Conservation (phyloP, 2,888 invertebrate genomes). For the Schizotus pectinicornis region DNA sequence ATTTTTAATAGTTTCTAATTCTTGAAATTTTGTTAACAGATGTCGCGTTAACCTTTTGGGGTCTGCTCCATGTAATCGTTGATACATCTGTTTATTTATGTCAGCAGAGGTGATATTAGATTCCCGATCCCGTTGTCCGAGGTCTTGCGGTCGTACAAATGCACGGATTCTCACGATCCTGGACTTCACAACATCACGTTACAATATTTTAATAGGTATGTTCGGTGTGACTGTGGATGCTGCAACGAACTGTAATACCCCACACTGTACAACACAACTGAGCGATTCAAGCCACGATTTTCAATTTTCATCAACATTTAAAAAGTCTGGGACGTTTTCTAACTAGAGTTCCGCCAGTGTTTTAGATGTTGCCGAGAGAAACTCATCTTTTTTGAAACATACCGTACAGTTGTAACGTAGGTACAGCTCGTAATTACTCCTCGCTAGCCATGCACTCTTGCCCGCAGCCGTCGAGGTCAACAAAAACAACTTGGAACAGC, state of each 20-base stretch:
- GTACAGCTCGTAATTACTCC: conserved; percentile 40
- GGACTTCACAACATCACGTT: conserved; percentile 36
- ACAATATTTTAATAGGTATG: conserved; percentile 43
- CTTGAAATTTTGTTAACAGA: conserved; percentile 17
- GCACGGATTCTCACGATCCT: conserved; percentile 46
- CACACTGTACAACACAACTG: too few relatives aligned
- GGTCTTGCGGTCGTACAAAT: conserved; percentile 42
- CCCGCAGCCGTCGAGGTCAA: conserved; percentile 16
- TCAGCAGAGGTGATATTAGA: conserved; percentile 43
- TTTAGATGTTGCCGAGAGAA: too few relatives aligned
- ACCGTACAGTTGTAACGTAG: too few relatives aligned
- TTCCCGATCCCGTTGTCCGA: conserved; percentile 42
- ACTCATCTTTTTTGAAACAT: too few relatives aligned
- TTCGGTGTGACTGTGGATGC: conserved; percentile 13
- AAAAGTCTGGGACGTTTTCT: too few relatives aligned
- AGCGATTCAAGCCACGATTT: too few relatives aligned
- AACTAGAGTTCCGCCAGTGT: too few relatives aligned
- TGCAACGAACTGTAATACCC: too few relatives aligned
- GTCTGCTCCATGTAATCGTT: conserved; percentile 37
- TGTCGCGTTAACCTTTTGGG: conserved; percentile 30
- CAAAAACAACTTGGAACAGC: conserved; percentile 6
- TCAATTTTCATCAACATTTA: too few relatives aligned
- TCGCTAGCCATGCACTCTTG: conserved; percentile 24
- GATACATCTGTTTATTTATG: conserved; percentile 40
- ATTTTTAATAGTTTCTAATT: conserved; percentile 2